phyloP scores from a whole-genome alignment of 1,140 invertebrate genomes.

The Caerostris extrusa region DNA sequence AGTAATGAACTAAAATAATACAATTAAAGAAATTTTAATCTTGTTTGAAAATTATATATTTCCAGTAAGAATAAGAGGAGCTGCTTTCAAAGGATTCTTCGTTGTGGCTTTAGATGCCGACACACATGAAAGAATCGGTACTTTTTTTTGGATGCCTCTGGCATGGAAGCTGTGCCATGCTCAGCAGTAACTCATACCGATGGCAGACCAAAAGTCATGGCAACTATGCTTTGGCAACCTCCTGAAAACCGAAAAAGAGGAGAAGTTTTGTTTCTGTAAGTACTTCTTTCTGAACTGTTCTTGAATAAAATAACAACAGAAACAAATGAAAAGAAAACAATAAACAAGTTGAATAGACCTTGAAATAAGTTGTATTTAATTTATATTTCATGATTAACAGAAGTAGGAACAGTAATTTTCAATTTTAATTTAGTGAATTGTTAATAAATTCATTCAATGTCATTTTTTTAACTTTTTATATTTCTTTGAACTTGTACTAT shows the following conservation, averaged over 20 bases:
- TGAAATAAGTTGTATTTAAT: too few species aligned
- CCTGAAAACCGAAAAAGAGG: conserved; percentile 64
- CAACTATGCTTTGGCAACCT: conserved; percentile 75
- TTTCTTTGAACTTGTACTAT: too few species aligned
- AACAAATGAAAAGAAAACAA: too few species aligned
- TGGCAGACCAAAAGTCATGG: conserved; percentile 68
- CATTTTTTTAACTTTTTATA: too few species aligned
- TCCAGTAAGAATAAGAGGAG: conserved; percentile 76
- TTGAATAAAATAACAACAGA: too few species aligned
- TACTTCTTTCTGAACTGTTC: not conserved
- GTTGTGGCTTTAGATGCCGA: conserved; percentile 75
- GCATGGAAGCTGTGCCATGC: conserved; percentile 75
- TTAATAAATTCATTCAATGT: too few species aligned
- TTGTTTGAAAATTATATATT: not conserved
- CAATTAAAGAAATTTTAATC: too few species aligned
- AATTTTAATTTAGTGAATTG: too few species aligned
- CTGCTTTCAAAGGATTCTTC: conserved; percentile 78
- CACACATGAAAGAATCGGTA: conserved; percentile 75
- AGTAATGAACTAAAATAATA: too few species aligned
- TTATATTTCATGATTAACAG: too few species aligned
- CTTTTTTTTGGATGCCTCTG: conserved; percentile 67
- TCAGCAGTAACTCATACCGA: conserved; percentile 77
- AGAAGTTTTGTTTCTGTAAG: conserved; percentile 76
- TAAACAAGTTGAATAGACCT: too few species aligned
- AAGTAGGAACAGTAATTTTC: too few species aligned